Base-by-base conservation (phyloP, 2,888 invertebrate species). In the Ctena decussata region DNA sequence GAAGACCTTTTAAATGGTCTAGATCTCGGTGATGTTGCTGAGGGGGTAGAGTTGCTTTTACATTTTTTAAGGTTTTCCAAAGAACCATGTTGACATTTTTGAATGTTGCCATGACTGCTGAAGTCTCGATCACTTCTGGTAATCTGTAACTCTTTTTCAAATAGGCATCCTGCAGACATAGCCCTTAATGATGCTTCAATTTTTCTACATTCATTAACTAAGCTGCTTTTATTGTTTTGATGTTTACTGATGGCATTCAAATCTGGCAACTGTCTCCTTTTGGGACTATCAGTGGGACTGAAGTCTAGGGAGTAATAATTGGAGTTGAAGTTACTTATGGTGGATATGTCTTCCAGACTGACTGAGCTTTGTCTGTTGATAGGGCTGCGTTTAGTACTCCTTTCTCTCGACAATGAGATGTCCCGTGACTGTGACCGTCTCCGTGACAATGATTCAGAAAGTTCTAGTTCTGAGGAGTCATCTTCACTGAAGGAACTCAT, bases 401-500 rank as follows among this genome's bases (percentile, higher is more conserved):
- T 27, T 11, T 57, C 57, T 24, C 57, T 57, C 8, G 57, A 57
- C 27, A 44, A 18, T 44, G 44, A 44, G 11, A 8, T 8, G 8
- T 18, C 44, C 18, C 44, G 44, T 44, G 44, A 44, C 44, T 18
- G 18, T n/a, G n/a, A n/a, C 18, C 44, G 44, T 8, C 18, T 8
- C 18, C 44, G 8, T 44, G 44, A 44, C 18, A 5, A n/a, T 27
- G 57, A 3, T 57, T 57, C 57, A 27, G 57, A 11, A 57, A 21
- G 57, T 3, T 57, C 57, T 27, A 30, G 57, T 60, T 65, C 44
- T 39, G 84, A 69, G 6, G 87, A 77, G 24, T 93, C 92, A 71
- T 93, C 93, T 39, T 92, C 93, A 87, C 94, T 92, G 44, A 92
- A 74, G 35, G 93, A 92, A 53, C 92, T 91, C 8, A 90, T 89